Conservation (phyloP, 53 echinoderm and acorn worm species). For the Temnopleurus reevesii region DNA sequence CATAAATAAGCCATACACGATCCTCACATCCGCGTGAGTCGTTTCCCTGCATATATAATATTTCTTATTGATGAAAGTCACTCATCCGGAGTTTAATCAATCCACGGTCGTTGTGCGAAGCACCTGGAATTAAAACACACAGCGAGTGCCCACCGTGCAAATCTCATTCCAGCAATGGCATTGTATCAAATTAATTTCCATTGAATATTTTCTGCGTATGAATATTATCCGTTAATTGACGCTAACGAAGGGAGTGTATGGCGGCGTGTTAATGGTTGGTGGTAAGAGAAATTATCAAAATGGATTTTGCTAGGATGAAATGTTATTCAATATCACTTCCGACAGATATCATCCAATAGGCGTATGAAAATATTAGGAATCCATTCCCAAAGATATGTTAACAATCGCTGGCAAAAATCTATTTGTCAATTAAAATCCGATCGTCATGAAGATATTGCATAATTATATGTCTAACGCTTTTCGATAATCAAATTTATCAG, state of each 20-base stretch:
- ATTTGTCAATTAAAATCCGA: background rate
- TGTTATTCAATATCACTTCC: too few species aligned
- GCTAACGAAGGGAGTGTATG: background rate
- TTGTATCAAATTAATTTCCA: constrained; percentile 35
- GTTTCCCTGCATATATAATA: background rate
- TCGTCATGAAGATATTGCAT: background rate
- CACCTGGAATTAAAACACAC: constrained; percentile 5
- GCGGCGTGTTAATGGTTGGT: too few species aligned
- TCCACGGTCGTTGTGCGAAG: constrained; percentile 21
- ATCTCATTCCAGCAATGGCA: background rate
- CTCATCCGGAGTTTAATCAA: background rate
- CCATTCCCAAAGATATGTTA: background rate
- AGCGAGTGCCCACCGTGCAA: background rate
- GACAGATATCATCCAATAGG: background rate
- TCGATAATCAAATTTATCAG: too few species aligned
- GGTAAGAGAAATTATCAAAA: too few species aligned
- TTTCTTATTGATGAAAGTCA: background rate
- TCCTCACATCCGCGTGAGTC: background rate
- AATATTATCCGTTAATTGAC: constrained; percentile 16
- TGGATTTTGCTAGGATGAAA: too few species aligned
- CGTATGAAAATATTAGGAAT: background rate
- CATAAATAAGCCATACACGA: background rate
- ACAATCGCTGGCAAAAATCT: background rate
- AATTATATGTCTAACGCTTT: too few species aligned
- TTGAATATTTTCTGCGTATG: background rate